Conservation (phyloP, 2,797 vertebrate species). For the Protonibea diacanthus region DNA sequence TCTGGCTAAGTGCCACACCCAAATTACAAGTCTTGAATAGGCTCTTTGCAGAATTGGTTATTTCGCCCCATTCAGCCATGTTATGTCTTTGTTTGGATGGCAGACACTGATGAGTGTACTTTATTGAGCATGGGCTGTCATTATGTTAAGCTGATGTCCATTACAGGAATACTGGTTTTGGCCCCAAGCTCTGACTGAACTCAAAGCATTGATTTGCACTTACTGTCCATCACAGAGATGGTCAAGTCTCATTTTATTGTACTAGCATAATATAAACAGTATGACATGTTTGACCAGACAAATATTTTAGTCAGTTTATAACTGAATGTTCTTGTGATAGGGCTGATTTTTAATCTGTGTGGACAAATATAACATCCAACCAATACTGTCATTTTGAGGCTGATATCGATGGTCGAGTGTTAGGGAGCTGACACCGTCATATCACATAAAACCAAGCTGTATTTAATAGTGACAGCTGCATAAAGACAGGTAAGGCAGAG, state of each 20-base stretch:
- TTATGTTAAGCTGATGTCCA: conserved; percentile 70
- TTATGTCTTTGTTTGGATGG: conserved; percentile 49
- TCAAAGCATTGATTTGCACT: conserved; percentile 67
- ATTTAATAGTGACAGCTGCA: no score
- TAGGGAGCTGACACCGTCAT: background rate
- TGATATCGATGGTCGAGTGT: background rate
- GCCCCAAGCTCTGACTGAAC: conserved; percentile 52
- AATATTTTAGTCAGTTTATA: background rate
- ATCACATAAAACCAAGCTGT: background rate
- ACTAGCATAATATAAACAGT: conserved; percentile 13
- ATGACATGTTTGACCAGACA: conserved; percentile 13
- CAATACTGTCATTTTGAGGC: background rate
- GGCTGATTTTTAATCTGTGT: background rate
- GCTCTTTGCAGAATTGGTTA: conserved; percentile 40
- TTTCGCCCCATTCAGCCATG: conserved; percentile 48
- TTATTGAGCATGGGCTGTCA: conserved; percentile 61
- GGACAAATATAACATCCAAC: background rate
- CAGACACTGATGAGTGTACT: conserved; percentile 49
- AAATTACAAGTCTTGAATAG: conserved; percentile 22
- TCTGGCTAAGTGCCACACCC: conserved; percentile 42
- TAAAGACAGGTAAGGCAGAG: no score
- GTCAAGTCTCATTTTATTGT: conserved; percentile 32
- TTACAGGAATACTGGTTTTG: conserved; percentile 55
- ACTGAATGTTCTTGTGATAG: background rate
- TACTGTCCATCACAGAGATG: conserved; percentile 58